These are phyloP conservation scores for Megaceryle maxima DNA, from an alignment of 2,113 vertebrate species.

Conservation along the genomic window DNA sequence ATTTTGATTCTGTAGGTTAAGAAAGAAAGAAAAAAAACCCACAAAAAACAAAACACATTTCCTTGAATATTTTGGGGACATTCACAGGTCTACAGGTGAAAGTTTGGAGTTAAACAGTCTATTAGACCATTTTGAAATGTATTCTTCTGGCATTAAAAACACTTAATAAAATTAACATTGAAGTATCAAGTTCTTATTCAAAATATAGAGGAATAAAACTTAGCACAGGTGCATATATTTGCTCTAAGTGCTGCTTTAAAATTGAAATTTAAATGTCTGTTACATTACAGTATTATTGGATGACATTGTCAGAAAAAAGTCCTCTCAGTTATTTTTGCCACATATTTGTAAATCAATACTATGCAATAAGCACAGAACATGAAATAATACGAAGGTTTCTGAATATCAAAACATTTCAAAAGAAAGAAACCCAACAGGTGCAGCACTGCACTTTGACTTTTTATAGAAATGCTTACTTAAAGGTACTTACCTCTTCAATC, in stretches of 20 bases:
- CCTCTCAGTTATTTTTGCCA: neutral
- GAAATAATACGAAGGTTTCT: neutral
- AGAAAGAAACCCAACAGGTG: neutral
- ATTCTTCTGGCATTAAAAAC: neutral
- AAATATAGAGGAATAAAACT: neutral
- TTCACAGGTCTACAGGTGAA: neutral
- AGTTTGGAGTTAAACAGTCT: neutral
- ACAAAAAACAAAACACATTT: neutral
- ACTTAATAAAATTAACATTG: neutral
- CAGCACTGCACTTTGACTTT: neutral
- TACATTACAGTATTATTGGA: neutral
- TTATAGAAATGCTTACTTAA: conserved; percentile 5
- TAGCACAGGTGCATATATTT: neutral
- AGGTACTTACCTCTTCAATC: conserved; percentile 37
- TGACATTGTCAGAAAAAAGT: neutral
- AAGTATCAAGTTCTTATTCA: neutral
- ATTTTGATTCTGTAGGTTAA: neutral
- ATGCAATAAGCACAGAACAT: neutral
- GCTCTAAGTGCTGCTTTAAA: neutral
- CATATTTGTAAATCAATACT: neutral
- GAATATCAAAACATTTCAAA: neutral
- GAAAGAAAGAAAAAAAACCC: neutral
- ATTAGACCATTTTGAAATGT: neutral
- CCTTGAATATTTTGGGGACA: neutral
- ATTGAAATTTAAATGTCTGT: neutral